Percentiles rank a stretch among this genome's conserved stretches.
Conservation (phyloP, 2,797 vertebrate species). For the Hypotaenidia philippensis region DNA sequence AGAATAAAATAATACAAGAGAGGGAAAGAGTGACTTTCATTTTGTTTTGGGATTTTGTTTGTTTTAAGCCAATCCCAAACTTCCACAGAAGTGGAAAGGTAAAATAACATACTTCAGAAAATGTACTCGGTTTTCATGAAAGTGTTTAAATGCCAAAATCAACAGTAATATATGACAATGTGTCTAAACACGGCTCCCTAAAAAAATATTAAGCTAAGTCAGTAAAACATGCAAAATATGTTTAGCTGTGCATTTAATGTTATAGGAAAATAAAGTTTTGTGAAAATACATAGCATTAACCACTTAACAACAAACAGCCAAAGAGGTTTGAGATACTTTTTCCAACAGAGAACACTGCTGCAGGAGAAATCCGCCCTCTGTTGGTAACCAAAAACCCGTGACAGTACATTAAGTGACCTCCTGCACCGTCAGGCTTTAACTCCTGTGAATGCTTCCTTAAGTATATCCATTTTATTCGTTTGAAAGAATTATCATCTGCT, state of each 20-base stretch:
- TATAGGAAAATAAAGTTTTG: neutral
- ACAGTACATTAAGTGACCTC: neutral
- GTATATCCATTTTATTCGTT: neutral
- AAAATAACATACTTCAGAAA: neutral
- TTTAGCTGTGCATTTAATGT: neutral
- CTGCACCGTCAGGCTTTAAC: neutral
- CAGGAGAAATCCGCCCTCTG: slow-evolving; percentile 31
- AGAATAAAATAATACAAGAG: neutral
- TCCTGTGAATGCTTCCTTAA: neutral
- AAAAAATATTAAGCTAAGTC: neutral
- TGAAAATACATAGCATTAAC: neutral
- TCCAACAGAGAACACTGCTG: neutral
- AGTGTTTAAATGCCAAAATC: neutral
- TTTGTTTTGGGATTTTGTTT: neutral
- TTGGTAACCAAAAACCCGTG: neutral
- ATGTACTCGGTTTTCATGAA: neutral
- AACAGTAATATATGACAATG: neutral
- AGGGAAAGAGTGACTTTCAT: neutral
- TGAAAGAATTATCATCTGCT: neutral
- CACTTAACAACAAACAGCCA: neutral
- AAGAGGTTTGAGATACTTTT: neutral
- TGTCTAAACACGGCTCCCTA: neutral
- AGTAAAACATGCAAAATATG: neutral
- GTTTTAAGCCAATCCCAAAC: neutral
- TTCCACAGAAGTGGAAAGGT: neutral